Percentiles rank a stretch among this genome's conserved stretches.
phyloP scores from a whole-genome alignment of 2,113 vertebrate species.

The Urocynchramus pylzowi region DNA sequence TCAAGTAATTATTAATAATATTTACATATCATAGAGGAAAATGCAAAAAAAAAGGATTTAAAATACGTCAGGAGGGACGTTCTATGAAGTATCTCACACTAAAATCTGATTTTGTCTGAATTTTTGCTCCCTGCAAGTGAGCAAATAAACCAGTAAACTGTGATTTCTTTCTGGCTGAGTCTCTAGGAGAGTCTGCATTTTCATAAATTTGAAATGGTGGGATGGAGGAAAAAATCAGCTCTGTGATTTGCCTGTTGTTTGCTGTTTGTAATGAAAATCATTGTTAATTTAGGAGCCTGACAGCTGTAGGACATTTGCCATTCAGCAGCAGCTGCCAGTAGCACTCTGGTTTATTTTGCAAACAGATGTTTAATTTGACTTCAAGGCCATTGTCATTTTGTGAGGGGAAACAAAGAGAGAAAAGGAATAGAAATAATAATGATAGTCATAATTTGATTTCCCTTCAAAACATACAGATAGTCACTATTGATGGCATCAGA shows the following conservation, averaged over 20 bases:
- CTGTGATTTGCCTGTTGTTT: constrained; percentile 54
- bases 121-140: not conserved
- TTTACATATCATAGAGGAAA: not conserved
- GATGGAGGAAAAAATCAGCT: not conserved
- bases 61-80: not conserved
- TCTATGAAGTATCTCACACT: not conserved
- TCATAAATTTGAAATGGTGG: constrained; percentile 13
- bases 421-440: constrained; percentile 68
- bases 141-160: not conserved
- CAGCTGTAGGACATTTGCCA: constrained; percentile 73
- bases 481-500: constrained; percentile 52
- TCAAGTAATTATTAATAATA: not conserved
- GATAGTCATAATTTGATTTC: constrained; percentile 65
- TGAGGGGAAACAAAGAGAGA: constrained; percentile 45
- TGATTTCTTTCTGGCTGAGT: not conserved
- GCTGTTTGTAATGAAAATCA: constrained; percentile 68
- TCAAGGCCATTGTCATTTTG: constrained; percentile 62
- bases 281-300: constrained; percentile 69
- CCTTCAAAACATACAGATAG: constrained; percentile 57
- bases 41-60: not conserved
- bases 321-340: constrained; percentile 71
- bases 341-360: constrained; percentile 70
- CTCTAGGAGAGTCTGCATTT: not conserved
- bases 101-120: not conserved
- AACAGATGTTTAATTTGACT: constrained; percentile 81